Evolutionary conservation across 2,888 invertebrate species (phyloP).

Genomic region (Sesamia inferens): DNA sequence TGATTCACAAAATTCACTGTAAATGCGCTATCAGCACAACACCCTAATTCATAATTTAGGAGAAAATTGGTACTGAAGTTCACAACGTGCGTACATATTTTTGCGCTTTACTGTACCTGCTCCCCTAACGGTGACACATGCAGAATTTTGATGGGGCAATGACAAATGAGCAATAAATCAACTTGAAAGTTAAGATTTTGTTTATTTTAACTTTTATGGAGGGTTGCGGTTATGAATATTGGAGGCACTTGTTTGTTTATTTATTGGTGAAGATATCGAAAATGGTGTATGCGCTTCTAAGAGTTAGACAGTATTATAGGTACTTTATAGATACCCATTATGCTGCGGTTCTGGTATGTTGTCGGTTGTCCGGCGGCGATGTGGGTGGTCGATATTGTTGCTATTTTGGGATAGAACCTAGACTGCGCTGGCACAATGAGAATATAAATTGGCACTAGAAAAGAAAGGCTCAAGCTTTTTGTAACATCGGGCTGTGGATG

Average conservation of each 20-base stretch:
- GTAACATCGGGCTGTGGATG: neutral
- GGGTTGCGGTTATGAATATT: conserved; percentile 56
- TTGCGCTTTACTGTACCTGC: conserved; percentile 45
- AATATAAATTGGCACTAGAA: neutral
- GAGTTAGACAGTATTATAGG: neutral
- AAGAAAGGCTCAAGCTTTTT: neutral
- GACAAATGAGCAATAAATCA: conserved; percentile 68
- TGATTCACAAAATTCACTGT: neutral
- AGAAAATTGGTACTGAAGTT: neutral
- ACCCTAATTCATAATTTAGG: neutral
- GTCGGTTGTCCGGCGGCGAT: neutral
- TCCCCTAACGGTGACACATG: conserved; percentile 75
- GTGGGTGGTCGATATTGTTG: neutral
- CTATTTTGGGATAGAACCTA: neutral
- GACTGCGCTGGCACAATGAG: neutral
- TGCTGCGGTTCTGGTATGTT: neutral
- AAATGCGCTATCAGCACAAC: neutral
- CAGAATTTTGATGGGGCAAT: conserved; percentile 83
- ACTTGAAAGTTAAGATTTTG: conserved; percentile 59
- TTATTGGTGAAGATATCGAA: neutral
- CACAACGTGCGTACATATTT: neutral
- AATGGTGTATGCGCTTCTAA: neutral
- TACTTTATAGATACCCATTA: neutral
- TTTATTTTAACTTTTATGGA: conserved; percentile 54
- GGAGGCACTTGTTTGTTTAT: conserved; percentile 15